These are phyloP conservation scores for Mantis religiosa DNA, from an alignment of 2,888 invertebrate species.

Conservation along the genomic window DNA sequence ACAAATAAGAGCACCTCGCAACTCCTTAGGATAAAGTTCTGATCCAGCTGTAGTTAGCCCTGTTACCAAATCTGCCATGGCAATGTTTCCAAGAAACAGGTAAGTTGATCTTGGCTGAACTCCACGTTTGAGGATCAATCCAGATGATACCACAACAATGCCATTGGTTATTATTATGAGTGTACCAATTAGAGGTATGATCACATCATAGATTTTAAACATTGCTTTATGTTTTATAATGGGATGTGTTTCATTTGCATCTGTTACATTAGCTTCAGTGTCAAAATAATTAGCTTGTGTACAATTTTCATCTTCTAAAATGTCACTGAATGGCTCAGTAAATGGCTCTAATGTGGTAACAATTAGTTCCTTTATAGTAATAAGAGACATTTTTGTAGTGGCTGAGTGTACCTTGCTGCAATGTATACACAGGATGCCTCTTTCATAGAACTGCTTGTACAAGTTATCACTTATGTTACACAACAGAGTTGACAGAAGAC, in stretches of 20 bases:
- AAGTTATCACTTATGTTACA: not conserved
- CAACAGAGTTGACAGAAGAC: not conserved
- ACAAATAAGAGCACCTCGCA: conserved; percentile 44
- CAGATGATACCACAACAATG: conserved; percentile 62
- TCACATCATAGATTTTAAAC: conserved; percentile 19
- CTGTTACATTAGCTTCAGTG: not conserved
- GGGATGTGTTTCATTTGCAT: not conserved
- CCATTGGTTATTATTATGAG: conserved; percentile 58
- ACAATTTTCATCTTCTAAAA: not conserved
- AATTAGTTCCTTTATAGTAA: not conserved
- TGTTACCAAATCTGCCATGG: conserved; percentile 60
- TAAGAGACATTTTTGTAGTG: not conserved
- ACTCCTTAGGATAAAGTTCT: conserved; percentile 43
- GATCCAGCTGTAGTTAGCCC: conserved; percentile 57
- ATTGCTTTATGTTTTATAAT: not conserved
- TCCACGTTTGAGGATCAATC: conserved; percentile 51
- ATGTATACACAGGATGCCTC: not conserved
- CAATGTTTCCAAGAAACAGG: conserved; percentile 61
- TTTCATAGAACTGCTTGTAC: not conserved
- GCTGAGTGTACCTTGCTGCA: not conserved
- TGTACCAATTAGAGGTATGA: conserved; percentile 19
- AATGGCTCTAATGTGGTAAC: not conserved
- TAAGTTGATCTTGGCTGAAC: conserved; percentile 61
- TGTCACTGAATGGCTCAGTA: not conserved
- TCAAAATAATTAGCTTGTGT: not conserved